Percentiles rank a stretch among this genome's conserved stretches.
Evolutionary conservation across 2,888 invertebrate species (phyloP).

Genomic region (Alviniconcha strummeri): DNA sequence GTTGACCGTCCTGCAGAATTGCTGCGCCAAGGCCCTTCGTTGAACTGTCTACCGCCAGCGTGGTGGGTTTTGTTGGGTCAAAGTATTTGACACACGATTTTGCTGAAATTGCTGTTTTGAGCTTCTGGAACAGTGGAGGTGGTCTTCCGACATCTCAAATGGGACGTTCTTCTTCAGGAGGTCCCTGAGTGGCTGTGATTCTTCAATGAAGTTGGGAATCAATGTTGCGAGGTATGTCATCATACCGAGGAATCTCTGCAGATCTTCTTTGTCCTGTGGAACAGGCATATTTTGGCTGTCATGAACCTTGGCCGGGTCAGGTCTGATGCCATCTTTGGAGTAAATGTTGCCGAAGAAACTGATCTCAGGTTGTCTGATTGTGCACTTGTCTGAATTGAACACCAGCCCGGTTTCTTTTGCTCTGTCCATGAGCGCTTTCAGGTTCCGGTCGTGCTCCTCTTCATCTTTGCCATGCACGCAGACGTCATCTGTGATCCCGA

Average conservation of each 20-base stretch:
- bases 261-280: no score
- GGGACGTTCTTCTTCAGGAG: slow-evolving; percentile 36
- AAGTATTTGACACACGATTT: no score
- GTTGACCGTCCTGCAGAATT: no score
- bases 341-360: no score
- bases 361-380: no score
- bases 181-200: slow-evolving; percentile 29
- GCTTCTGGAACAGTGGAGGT: slow-evolving; percentile 33
- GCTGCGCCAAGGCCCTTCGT: no score
- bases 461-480: slow-evolving; percentile 18
- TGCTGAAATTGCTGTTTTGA: slow-evolving; percentile 28
- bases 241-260: slow-evolving; percentile 40
- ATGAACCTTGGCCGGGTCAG: slow-evolving; percentile 20
- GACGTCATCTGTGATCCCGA: slow-evolving; percentile 38
- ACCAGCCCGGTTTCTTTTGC: no score
- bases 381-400: no score
- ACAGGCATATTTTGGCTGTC: slow-evolving; percentile 38
- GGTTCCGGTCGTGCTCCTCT: slow-evolving; percentile 39
- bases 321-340: no score
- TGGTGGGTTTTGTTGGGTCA: no score
- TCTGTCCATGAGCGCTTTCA: no score
- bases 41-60: no score
- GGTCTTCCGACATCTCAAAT: slow-evolving; percentile 36
- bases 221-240: slow-evolving; percentile 38
- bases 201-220: slow-evolving; percentile 29